Conservation (phyloP, 2,797 vertebrate species). For the Vireo griseus region DNA sequence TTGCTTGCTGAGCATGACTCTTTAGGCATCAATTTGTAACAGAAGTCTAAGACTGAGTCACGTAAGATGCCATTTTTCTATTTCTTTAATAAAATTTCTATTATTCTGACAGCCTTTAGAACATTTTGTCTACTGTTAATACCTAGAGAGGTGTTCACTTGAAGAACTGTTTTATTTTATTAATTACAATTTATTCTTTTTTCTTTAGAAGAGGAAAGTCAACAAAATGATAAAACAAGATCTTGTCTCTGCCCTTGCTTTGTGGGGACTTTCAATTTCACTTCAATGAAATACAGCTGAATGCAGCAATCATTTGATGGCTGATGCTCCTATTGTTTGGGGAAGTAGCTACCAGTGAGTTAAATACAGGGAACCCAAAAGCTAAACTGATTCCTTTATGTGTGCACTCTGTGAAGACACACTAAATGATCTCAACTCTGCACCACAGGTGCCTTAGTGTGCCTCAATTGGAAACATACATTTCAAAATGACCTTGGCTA, state of each 20-base stretch:
- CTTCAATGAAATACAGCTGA: not conserved
- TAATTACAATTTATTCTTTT: not conserved
- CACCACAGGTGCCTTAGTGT: not conserved
- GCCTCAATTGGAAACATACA: not conserved
- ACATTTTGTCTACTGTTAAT: not conserved
- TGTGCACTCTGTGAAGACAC: not conserved
- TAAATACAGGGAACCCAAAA: constrained; percentile 12
- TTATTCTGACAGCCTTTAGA: not conserved
- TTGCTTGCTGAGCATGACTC: not conserved
- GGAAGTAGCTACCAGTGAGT: not conserved
- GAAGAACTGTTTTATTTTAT: not conserved
- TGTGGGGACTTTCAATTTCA: not conserved
- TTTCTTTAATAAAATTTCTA: not conserved
- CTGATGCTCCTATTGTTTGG: constrained; percentile 2
- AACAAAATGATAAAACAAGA: not conserved
- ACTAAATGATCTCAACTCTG: not conserved
- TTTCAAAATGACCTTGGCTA: not conserved
- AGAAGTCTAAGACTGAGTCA: not conserved
- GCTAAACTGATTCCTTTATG: not conserved
- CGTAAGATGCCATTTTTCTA: not conserved
- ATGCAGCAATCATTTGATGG: not conserved
- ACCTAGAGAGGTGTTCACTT: not conserved
- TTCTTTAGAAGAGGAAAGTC: not conserved
- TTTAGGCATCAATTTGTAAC: not conserved
- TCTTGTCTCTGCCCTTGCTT: not conserved